A percentile compares a stretch with the other conserved stretches of the same genome.
Evolutionary conservation across 2,113 vertebrate species (phyloP).

Genomic region (Neodontobutis hainanensis): DNA sequence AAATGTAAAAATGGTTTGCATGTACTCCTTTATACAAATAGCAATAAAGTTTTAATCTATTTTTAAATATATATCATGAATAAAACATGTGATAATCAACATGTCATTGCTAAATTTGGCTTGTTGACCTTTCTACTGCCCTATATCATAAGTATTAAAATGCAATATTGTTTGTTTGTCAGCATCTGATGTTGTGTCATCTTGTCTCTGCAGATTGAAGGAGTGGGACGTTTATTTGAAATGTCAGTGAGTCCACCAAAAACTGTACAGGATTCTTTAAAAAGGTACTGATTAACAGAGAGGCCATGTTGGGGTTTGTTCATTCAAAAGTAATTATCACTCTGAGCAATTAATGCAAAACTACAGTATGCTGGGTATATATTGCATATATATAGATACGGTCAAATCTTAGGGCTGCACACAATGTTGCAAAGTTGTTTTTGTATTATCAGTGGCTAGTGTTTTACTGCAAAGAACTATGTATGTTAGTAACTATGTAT

Average conservation of each 20-base stretch:
- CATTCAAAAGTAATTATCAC: neutral
- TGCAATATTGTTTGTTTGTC: neutral
- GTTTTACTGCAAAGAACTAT: no score
- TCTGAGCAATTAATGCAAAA: no score
- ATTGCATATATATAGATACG: no score
- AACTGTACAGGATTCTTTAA: slow-evolving; percentile 67
- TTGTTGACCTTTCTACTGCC: neutral
- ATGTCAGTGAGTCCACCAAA: slow-evolving; percentile 72
- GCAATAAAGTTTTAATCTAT: neutral
- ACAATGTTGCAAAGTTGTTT: no score
- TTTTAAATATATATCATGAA: no score
- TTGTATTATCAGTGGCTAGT: no score
- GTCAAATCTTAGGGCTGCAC: no score
- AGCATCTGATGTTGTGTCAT: slow-evolving; percentile 25
- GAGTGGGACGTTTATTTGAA: slow-evolving; percentile 66
- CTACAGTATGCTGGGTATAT: no score
- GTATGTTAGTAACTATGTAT: no score
- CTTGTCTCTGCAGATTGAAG: slow-evolving; percentile 55
- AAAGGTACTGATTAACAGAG: slow-evolving; percentile 54
- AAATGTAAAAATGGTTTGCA: slow-evolving; percentile 12
- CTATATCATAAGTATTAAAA: no score
- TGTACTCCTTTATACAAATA: neutral
- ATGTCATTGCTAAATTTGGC: neutral
- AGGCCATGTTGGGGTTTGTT: neutral
- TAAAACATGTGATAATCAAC: no score